Base-by-base conservation (phyloP, 2,888 invertebrate species). In the Ramazzottius varieornatus region DNA sequence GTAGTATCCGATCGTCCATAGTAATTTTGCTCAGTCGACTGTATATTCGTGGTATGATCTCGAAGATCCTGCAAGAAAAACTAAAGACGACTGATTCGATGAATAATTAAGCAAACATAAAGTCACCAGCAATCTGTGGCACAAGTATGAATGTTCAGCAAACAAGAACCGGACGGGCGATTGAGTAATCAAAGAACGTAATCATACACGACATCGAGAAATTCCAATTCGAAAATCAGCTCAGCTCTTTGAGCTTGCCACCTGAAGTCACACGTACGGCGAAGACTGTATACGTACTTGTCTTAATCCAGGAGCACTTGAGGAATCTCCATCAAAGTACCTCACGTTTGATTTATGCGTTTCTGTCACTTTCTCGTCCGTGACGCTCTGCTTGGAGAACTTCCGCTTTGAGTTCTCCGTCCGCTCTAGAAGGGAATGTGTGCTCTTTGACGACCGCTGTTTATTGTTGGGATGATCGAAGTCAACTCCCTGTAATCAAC, bases 301-400 rank as follows among this genome's bases (percentile, higher is more conserved):
- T 13, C 8, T 20, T 40, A 20, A 20, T 40, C 40, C 40, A 20
- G 8, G 8, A 20, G 40, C 40, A 40, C 40, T 40, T 20, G 40
- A 40, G 8, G 40, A 40, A 16, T 54, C 29, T 24, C 54, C 54
- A 54, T 54, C 54, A 24, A 54, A 54, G 24, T 54, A 54, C 54
- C 8, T 54, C 8, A 54, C 54, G 4, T 54, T 16, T 16, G n/a
- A 24, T 29, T 13, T 54, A 29, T 54, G 54, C 54, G 13, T 54
- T 29, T 54, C 54, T 54, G 54, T 54, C 54, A 54, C 54, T 29
- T 54, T 54, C 54, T 54, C 54, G 29, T 54, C 54, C 54, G 54
- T 54, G 54, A 54, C 54, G 54, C 54, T 54, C 54, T 54, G 54
- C 54, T 54, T 54, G 29, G 54, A 24, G 54, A 54, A 54, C 54